Evolutionary conservation across 2,113 vertebrate genomes (phyloP), one percentile per base, ranked within the genome.

Genomic region (Cynocephalus volans): DNA sequence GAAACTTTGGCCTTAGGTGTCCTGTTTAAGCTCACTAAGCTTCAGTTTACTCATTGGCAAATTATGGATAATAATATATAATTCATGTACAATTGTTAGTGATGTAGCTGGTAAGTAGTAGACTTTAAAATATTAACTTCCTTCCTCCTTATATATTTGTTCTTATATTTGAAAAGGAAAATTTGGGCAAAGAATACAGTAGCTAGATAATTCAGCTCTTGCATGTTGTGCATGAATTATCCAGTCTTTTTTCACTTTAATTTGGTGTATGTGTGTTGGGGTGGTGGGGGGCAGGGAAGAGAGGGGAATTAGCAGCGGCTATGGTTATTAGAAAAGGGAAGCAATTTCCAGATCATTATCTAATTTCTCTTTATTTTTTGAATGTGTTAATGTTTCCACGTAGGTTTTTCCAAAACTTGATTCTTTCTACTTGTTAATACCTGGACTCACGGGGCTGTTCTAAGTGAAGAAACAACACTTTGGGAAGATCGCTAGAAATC

Each of bases 401-500:
- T 84, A 31, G 18, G 48, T 95, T 86, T 86, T 97, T 77, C 36
- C 56, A 87, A 96, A 94, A 84, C 58, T 82, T 96, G 14, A 33
- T 89, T 95, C 45, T 83, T 81, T 82, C 50, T 95, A 5, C 21
- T 92, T 89, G 45, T 92, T 64, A 69, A 69, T 5, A 64, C 21
- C 4, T 3, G 24, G 73, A 86, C 31, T 85, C 19, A 52, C 28
- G 62, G 54, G 45, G 50, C 52, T 92, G 65, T 56, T 41, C 26
- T 60, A 52, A 93, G 28, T 58, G 21, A 5, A 72, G 79, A 93
- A 96, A 33, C n/a, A 92, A 54, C 48, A 70, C 33, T 96, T 96
- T 19, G 91, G 67, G 72, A 93, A 93, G 70, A 54, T 3, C 33
- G 31, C 58, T 75, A 31, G 41, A 84, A 50, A 91, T 93, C 45